Conservation (phyloP, 2,113 vertebrate genomes). For the Leptodactylus fuscus region DNA sequence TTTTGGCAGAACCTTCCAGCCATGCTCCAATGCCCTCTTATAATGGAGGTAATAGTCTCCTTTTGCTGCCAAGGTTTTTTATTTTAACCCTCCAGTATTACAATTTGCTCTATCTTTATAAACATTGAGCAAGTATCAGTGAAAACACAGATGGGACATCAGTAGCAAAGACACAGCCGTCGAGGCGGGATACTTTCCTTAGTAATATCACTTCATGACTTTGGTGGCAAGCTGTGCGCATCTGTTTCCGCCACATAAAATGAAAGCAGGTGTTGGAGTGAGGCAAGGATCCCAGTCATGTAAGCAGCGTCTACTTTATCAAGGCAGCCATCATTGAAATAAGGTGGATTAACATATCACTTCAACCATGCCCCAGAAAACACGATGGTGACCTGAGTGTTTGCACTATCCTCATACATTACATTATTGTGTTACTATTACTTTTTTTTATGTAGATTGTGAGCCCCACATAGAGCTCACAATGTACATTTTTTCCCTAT, state of each 20-base stretch:
- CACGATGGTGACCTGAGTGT: too few species aligned
- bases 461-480: too few species aligned
- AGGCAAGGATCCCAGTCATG: constrained; percentile 30
- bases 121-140: background rate
- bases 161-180: background rate
- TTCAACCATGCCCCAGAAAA: background rate
- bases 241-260: constrained; percentile 1
- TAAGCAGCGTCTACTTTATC: constrained; percentile 15
- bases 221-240: constrained; percentile 34
- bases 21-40: background rate
- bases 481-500: too few species aligned
- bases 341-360: background rate
- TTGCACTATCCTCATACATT: too few species aligned
- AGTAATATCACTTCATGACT: constrained; percentile 6
- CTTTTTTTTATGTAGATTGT: too few species aligned
- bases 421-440: too few species aligned
- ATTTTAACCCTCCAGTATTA: background rate
- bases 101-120: background rate
- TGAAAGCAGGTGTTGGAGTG: constrained; percentile 22
- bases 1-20: background rate
- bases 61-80: background rate
- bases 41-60: background rate
- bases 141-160: background rate
- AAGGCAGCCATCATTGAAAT: background rate
- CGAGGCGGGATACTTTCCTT: background rate